A percentile compares a stretch with the other conserved stretches of the same genome.
phyloP scores from a whole-genome alignment of 2,888 invertebrate genomes.

The Halictus ligatus region DNA sequence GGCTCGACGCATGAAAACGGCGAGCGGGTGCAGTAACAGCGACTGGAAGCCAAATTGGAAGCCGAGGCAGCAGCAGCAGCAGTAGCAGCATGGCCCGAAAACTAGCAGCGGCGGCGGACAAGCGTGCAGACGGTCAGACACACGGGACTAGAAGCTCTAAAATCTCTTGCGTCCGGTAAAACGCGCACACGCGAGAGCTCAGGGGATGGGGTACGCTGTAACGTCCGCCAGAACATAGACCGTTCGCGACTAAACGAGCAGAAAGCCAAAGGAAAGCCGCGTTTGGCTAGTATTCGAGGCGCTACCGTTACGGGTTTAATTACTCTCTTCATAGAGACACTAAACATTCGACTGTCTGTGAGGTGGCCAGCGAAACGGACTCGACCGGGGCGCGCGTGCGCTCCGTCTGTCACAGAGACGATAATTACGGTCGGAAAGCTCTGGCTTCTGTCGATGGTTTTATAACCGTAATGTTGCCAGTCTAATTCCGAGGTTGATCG shows the following conservation, averaged over 20 bases:
- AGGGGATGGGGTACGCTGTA: conserved; percentile 19
- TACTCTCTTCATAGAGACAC: conserved; percentile 67
- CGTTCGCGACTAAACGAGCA: conserved; percentile 67
- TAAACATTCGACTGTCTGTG: conserved; percentile 66
- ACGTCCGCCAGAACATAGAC: conserved; percentile 32
- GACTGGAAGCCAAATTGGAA: conserved; percentile 67
- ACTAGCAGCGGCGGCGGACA: conserved; percentile 57
- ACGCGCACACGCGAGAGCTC: conserved; percentile 48
- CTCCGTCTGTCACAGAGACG: conserved; percentile 51
- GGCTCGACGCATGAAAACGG: conserved; percentile 39
- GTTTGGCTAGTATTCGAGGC: conserved; percentile 67
- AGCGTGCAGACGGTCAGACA: conserved; percentile 21
- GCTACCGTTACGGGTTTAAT: conserved; percentile 67
- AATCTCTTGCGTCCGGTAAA: conserved; percentile 63
- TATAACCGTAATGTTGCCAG: conserved; percentile 30
- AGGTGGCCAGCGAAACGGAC: conserved; percentile 36
- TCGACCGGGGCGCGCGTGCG: conserved; percentile 12
- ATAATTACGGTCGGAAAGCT: conserved; percentile 64
- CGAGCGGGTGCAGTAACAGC: conserved; percentile 15
- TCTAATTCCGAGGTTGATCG: conserved; percentile 45
- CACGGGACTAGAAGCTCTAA: conserved; percentile 42
- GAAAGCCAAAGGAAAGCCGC: conserved; percentile 70
- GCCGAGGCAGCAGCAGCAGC: conserved; percentile 44
- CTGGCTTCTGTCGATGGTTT: conserved; percentile 24
- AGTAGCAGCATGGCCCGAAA: conserved; percentile 34